phyloP scores from a whole-genome alignment of 2,113 vertebrate species.

The Neomonachus schauinslandi region DNA sequence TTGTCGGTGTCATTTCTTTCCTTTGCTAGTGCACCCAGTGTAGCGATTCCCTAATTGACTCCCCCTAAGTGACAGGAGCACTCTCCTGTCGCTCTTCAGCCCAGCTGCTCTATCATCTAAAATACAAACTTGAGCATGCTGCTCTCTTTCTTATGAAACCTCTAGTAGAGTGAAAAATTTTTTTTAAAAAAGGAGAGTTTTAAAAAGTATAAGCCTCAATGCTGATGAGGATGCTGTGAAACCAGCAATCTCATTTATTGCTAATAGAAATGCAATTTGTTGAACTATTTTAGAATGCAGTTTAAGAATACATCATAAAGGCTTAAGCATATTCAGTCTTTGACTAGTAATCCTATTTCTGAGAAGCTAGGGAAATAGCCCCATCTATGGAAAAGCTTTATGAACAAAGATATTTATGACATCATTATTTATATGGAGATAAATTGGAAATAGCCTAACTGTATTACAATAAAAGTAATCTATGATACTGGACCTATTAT shows the following conservation, averaged over 20 bases:
- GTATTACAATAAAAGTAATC: conserved; percentile 48
- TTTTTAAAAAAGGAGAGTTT: conserved; percentile 34
- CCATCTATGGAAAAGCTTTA: conserved; percentile 26
- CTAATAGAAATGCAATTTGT: background rate
- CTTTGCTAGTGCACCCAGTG: background rate
- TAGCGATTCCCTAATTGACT: background rate
- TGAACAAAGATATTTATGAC: conserved; percentile 55
- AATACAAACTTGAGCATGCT: background rate
- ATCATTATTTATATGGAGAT: conserved; percentile 61
- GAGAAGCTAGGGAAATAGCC: conserved; percentile 43
- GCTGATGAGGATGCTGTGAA: background rate
- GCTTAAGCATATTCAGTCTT: conserved; percentile 30
- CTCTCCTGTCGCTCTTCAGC: background rate
- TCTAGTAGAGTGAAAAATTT: background rate
- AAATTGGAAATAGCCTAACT: conserved; percentile 51
- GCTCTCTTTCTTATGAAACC: background rate
- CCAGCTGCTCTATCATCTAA: background rate
- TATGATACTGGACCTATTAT: conserved; percentile 38
- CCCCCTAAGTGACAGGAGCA: background rate
- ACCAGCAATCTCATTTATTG: background rate
- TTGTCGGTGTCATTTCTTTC: background rate
- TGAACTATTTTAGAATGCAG: background rate
- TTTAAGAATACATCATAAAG: background rate
- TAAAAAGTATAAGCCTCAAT: background rate
- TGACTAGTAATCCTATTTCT: conserved; percentile 54